Conservation (phyloP, 1,140 invertebrate species). For the Apis laboriosa region DNA sequence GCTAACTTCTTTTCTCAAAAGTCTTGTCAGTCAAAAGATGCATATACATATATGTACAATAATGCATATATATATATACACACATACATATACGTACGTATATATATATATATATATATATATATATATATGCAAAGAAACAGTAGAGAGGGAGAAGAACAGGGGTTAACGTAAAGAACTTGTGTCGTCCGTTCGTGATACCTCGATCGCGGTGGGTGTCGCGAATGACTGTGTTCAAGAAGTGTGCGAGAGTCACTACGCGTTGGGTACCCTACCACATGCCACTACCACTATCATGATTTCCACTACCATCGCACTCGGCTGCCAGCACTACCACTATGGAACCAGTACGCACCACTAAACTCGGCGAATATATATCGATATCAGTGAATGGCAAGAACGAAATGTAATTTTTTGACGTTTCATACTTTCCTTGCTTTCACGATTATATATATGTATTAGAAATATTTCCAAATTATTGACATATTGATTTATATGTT, state of each 20-base stretch:
- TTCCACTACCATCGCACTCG: constrained; percentile 3
- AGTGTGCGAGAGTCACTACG: constrained; percentile 61
- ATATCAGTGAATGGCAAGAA: background rate
- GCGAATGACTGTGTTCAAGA: constrained; percentile 67
- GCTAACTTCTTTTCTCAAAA: too few relatives aligned
- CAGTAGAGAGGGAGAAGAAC: constrained; percentile 20
- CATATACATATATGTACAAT: too few relatives aligned
- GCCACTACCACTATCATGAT: constrained; percentile 22
- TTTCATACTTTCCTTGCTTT: background rate
- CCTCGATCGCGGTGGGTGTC: constrained; percentile 69
- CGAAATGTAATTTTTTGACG: background rate
- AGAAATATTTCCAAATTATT: background rate
- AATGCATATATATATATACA: background rate
- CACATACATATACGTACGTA: background rate
- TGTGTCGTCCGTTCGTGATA: constrained; percentile 58
- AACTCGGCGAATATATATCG: background rate
- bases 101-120: background rate
- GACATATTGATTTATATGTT: background rate
- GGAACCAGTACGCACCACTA: background rate
- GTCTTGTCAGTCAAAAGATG: too few relatives aligned
- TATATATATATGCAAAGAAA: background rate
- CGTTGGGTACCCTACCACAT: constrained; percentile 63
- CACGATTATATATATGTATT: background rate
- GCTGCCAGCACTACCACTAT: constrained; percentile 9
- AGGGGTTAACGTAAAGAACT: constrained; percentile 62